phyloP scores from a whole-genome alignment of 2,113 vertebrate species.

The Agelaius tricolor region DNA sequence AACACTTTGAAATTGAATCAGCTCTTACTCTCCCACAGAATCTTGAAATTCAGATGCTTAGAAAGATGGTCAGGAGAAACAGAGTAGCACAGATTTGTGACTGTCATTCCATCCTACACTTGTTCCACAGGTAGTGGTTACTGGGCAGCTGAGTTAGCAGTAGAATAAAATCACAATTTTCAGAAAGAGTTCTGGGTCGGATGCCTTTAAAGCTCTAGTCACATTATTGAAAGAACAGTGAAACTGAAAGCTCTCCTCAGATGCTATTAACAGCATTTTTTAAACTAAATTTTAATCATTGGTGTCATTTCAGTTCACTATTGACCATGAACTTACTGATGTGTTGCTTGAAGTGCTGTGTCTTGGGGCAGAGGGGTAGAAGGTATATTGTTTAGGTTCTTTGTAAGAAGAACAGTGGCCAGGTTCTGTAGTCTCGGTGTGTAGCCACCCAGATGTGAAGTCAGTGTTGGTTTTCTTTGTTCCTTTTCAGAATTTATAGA shows the following conservation, averaged over 20 bases:
- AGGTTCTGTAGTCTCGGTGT: not conserved
- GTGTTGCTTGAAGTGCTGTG: not conserved
- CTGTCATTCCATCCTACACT: not conserved
- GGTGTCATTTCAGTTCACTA: not conserved
- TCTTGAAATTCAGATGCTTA: not conserved
- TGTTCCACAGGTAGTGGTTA: not conserved
- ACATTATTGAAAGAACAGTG: not conserved
- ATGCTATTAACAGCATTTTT: not conserved
- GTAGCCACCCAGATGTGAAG: not conserved
- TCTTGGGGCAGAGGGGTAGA: not conserved
- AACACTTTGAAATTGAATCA: not conserved
- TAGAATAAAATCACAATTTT: not conserved
- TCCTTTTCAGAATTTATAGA: not conserved
- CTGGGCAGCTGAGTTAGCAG: not conserved
- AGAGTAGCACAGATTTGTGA: not conserved
- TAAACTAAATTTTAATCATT: not conserved
- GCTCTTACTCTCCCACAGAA: not conserved
- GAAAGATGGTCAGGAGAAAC: not conserved
- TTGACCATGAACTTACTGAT: not conserved
- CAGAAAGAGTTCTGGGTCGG: not conserved
- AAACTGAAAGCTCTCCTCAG: not conserved
- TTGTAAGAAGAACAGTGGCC: not conserved
- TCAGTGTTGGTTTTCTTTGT: accelerated
- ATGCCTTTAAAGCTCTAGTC: not conserved
- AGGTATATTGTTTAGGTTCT: not conserved